phyloP scores from a whole-genome alignment of 2,113 vertebrate species.

The Cepphus grylle region DNA sequence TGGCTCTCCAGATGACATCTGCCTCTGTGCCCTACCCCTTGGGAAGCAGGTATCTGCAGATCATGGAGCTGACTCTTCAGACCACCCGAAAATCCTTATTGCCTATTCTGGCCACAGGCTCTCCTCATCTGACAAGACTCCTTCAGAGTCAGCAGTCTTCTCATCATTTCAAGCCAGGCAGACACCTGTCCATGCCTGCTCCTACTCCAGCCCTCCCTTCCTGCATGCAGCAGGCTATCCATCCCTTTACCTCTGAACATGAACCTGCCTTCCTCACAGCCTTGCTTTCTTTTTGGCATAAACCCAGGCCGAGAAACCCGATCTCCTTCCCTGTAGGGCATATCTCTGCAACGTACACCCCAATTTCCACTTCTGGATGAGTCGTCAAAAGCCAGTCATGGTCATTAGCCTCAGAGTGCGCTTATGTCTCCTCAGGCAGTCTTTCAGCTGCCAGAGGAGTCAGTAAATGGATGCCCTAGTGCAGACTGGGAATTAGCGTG shows the following conservation, averaged over 20 bases:
- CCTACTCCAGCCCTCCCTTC: neutral
- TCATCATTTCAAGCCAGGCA: neutral
- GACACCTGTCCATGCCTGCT: neutral
- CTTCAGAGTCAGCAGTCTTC: neutral
- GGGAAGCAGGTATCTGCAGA: neutral
- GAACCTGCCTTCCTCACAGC: neutral
- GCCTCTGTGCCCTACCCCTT: neutral
- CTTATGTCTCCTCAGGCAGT: neutral
- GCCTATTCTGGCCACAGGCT: neutral
- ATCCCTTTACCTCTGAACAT: neutral
- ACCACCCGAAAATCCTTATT: neutral
- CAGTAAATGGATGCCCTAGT: neutral
- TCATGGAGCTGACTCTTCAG: neutral
- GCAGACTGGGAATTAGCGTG: accelerated
- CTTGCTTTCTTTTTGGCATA: neutral
- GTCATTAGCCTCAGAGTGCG: neutral
- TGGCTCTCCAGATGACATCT: neutral
- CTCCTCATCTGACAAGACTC: neutral
- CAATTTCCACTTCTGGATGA: conserved; percentile 3
- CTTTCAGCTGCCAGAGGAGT: neutral
- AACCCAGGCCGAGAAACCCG: neutral
- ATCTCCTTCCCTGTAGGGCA: neutral
- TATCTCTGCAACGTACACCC: neutral
- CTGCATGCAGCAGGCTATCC: neutral
- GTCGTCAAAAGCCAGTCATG: neutral